Conservation (phyloP, 2,113 vertebrate species). For the Osmerus mordax region DNA sequence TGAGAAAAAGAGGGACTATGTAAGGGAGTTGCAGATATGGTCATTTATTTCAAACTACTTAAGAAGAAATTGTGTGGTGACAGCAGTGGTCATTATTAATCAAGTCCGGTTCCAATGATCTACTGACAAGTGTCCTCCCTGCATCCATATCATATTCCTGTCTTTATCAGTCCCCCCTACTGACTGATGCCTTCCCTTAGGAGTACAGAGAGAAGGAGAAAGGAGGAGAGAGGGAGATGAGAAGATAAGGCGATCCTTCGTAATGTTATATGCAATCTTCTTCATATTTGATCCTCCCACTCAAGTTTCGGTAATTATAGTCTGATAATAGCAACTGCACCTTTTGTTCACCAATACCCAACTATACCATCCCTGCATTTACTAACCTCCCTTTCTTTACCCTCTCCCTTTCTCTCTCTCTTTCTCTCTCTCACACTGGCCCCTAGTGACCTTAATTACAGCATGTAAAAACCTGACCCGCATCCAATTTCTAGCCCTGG, state of each 20-base stretch:
- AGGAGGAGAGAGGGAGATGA: constrained; percentile 9
- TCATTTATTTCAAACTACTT: no score
- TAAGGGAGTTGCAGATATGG: no score
- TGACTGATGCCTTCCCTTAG: constrained; percentile 26
- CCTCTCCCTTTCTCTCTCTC: not conserved
- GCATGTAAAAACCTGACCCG: constrained; percentile 64
- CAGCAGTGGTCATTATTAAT: constrained; percentile 50
- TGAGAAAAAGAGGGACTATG: no score
- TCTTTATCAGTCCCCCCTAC: constrained; percentile 43
- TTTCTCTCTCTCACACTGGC: constrained; percentile 14
- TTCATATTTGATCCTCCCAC: constrained; percentile 3
- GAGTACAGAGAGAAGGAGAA: not conserved
- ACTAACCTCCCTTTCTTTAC: no score
- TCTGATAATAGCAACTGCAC: not conserved
- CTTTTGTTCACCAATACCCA: not conserved
- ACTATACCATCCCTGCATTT: not conserved
- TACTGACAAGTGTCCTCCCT: constrained; percentile 4
- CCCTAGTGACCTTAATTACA: constrained; percentile 67
- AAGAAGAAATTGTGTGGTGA: not conserved
- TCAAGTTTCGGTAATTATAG: constrained; percentile 4
- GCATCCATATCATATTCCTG: constrained; percentile 46
- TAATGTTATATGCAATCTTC: not conserved
- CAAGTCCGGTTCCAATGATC: constrained; percentile 33
- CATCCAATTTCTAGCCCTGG: constrained; percentile 57
- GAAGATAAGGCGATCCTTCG: not conserved